Percentiles rank a stretch among this genome's conserved stretches.
phyloP scores from a whole-genome alignment of 2,888 invertebrate genomes.

The Hirtodrosophila trivittata region DNA sequence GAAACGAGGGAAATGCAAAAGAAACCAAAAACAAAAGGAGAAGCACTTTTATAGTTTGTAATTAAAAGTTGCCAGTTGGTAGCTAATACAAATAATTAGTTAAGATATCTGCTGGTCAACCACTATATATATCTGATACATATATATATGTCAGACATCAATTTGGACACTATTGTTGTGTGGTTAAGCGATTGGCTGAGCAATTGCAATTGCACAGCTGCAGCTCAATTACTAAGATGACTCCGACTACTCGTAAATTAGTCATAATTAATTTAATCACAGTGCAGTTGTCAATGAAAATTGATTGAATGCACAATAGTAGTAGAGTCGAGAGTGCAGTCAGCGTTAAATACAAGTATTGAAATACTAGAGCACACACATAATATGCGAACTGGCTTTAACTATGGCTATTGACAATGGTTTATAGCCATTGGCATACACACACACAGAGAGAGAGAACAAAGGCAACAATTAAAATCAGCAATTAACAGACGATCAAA shows the following conservation, averaged over 20 bases:
- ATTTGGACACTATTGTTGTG: no score
- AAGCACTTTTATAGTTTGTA: conserved; percentile 34
- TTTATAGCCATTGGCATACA: conserved; percentile 25
- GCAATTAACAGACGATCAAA: conserved; percentile 78
- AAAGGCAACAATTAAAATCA: conserved; percentile 70
- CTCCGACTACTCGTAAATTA: conserved; percentile 40
- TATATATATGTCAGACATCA: no score
- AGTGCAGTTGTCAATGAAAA: conserved; percentile 52
- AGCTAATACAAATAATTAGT: no score
- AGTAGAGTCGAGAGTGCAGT: no score
- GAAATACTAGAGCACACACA: not conserved
- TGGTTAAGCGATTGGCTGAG: no score
- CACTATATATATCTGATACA: no score
- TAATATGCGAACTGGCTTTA: conserved; percentile 35
- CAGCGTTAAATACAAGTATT: no score
- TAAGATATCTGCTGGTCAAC: no score
- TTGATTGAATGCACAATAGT: conserved; percentile 16
- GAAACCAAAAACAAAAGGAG: conserved; percentile 1
- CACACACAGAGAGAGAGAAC: conserved; percentile 21
- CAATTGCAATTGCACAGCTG: no score
- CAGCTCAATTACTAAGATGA: conserved; percentile 26
- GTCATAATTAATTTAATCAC: conserved; percentile 54
- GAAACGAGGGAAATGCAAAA: conserved; percentile 10
- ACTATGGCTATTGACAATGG: conserved; percentile 28
- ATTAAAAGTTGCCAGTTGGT: conserved; percentile 60